Evolutionary conservation across 23 tunicate species (phyloP), one percentile per base, ranked within the genome.

Genomic region (Diplosoma virens): DNA sequence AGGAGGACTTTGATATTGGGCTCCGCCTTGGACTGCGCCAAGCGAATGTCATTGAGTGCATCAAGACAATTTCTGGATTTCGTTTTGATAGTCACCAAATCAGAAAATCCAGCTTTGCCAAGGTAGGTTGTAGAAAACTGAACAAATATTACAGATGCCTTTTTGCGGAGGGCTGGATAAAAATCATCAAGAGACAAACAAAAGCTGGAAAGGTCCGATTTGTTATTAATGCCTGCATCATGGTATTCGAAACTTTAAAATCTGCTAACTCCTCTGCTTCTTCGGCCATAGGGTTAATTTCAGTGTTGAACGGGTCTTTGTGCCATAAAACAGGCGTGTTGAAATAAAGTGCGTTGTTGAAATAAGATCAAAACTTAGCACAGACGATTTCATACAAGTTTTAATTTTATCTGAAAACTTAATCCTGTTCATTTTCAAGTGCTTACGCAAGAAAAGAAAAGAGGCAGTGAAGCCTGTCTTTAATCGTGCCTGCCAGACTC

Each of bases 401-500:
- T 58, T 76, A 69, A 58, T 58, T 68, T 34, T n/a, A 56, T 31
- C 59, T 32, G 67, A 50, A 48, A 56, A 32, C 17, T 76, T 52
- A n/a, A 58, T 27, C 69, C 24, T 30, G 30, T 52, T 52, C 78
- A 48, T 52, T 48, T 48, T 32, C 78, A 52, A 48, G 32, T 30
- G 47, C 78, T 25, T 23, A 47, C 23, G 23, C 63, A 27, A 17
- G 23, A 29, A 48, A 73, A 63, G 63, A 32, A 73, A 27, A 14
- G 78, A 48, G 76, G 59, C 26, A 69, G 28, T 25, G 52, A 23
- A 67, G 26, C 74, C 74, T 67, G 52, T 52, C 61, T 76, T 76
- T 29, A 56, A 16, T 76, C 81, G 67, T 76, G 48, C 68, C 27
- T 56, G 81, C 81, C 81, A 76, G 52, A 58, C 81, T 29, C 50